A percentile compares a stretch with the other conserved stretches of the same genome.
phyloP scores from a whole-genome alignment of 2,888 invertebrate species.

The Glyphotaelius pellucidus region DNA sequence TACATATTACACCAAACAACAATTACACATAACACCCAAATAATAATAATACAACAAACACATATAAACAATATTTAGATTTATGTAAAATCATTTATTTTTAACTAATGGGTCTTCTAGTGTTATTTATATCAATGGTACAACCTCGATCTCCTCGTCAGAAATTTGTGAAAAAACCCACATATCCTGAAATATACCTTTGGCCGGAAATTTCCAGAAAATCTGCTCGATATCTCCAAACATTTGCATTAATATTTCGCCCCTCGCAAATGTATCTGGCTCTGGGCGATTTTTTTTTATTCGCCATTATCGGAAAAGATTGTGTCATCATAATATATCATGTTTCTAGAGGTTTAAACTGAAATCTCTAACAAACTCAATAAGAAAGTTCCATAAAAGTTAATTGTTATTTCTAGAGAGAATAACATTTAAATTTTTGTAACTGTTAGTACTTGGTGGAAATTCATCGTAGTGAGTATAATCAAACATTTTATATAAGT shows the following conservation, averaged over 20 bases:
- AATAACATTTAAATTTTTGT: no score
- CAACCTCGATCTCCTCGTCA: background rate
- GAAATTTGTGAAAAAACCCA: background rate
- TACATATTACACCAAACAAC: no score
- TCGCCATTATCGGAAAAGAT: slow-evolving; percentile 14
- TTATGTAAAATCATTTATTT: background rate
- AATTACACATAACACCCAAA: no score
- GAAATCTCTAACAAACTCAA: no score
- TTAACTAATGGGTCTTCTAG: background rate
- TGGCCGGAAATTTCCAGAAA: background rate
- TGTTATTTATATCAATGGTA: background rate
- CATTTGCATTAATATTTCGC: slow-evolving; percentile 20
- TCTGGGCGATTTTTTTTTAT: background rate
- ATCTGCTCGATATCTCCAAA: slow-evolving; percentile 18
- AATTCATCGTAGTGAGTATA: no score
- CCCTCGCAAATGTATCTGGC: background rate
- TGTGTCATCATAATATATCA: slow-evolving; percentile 28
- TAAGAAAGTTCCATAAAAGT: no score
- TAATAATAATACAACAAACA: background rate
- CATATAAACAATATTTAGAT: background rate
- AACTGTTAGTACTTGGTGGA: no score
- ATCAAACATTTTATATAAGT: no score
- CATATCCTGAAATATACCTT: background rate
- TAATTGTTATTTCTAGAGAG: no score
- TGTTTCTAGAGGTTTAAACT: background rate